These are phyloP conservation scores for Silvanus unidentatus DNA, from an alignment of 2,888 invertebrate genomes.

Conservation along the genomic window DNA sequence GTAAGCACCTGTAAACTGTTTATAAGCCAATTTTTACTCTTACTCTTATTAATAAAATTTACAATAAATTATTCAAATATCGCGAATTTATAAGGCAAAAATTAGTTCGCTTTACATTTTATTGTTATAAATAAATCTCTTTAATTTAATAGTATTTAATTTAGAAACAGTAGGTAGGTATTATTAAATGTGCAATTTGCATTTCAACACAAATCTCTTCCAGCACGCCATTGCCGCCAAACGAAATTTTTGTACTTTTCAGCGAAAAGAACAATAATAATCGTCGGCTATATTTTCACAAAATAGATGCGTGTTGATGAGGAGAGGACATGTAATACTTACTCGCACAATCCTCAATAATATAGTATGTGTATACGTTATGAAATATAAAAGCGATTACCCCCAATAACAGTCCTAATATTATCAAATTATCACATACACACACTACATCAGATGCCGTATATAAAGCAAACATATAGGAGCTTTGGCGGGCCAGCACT, in stretches of 20 bases:
- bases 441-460: conserved; percentile 15
- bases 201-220: conserved; percentile 20
- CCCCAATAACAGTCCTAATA: conserved; percentile 34
- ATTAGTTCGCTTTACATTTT: no score
- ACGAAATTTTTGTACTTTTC: no score
- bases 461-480: background rate
- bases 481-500: conserved; percentile 35
- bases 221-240: conserved; percentile 15
- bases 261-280: no score
- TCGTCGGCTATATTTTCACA: no score
- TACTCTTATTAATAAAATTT: no score
- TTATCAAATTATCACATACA: conserved; percentile 37
- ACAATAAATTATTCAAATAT: no score
- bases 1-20: no score
- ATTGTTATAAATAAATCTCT: no score
- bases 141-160: background rate
- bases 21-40: no score
- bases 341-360: conserved; percentile 25
- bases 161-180: conserved; percentile 22
- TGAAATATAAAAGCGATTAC: conserved; percentile 33
- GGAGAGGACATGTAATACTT: no score
- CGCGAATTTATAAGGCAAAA: no score
- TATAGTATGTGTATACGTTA: conserved; percentile 18
- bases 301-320: no score
- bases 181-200: conserved; percentile 22